These are phyloP conservation scores for Mactra quadrangularis DNA, from an alignment of 1,140 invertebrate genomes.

Conservation along the genomic window DNA sequence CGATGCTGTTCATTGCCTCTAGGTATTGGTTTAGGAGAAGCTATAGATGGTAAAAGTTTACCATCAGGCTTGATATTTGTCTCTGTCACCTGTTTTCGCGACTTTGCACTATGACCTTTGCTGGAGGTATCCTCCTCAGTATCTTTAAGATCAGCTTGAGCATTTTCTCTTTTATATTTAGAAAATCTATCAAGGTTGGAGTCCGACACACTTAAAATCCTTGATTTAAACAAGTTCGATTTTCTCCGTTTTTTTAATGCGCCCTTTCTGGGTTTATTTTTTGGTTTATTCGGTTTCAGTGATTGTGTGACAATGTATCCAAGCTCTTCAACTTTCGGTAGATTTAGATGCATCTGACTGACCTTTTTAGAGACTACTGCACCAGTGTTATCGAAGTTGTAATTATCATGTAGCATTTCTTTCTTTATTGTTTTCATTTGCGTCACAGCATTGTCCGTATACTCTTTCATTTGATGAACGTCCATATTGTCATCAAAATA, in stretches of 20 bases:
- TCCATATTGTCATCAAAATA: constrained; percentile 37
- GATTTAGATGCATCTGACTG: neutral
- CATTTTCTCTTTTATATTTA: constrained; percentile 25
- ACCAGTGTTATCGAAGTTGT: constrained; percentile 23
- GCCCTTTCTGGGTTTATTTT: neutral
- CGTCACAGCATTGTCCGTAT: neutral
- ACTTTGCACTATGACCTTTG: neutral
- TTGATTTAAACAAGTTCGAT: constrained; percentile 25
- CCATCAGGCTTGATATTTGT: neutral
- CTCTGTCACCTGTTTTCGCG: neutral
- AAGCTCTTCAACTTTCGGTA: constrained; percentile 3
- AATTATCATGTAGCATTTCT: constrained; percentile 28
- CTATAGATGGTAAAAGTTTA: neutral
- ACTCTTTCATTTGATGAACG: constrained; percentile 28
- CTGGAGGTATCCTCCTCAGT: neutral
- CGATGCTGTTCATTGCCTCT: constrained; percentile 23
- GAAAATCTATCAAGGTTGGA: constrained; percentile 32
- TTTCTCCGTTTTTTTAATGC: constrained; percentile 3
- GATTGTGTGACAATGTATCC: constrained; percentile 25
- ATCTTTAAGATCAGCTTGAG: neutral
- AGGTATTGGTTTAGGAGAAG: neutral
- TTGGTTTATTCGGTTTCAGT: constrained; percentile 6
- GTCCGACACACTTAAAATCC: constrained; percentile 38
- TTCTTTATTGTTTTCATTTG: constrained; percentile 33
- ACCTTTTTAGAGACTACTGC: constrained; percentile 1